Evolutionary conservation across 2,797 vertebrate genomes (phyloP), one percentile per base, ranked within the genome.

Genomic region (Agapornis canus): DNA sequence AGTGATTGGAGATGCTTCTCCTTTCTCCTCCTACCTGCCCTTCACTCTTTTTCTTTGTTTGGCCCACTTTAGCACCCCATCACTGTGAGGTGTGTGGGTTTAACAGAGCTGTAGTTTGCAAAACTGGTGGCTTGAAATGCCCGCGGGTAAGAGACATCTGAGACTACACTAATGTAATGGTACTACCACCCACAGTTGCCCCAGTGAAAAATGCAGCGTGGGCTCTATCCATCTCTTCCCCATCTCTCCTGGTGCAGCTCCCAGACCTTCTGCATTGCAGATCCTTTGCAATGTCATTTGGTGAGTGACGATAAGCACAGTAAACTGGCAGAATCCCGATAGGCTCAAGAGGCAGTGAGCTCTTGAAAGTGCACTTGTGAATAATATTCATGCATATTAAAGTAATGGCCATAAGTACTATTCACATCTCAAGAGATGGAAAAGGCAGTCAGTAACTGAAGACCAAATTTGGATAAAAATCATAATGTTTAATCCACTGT

Each of bases 161-260:
- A 64, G 68, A 10, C 17, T 43, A 23, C 23, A 6, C 40, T 29
- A 26, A n/a, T 0, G 0, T 29, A 26, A 13, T 13, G 20, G 22
- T 32, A 13, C 56, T 59, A 47, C 27, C 35, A 63, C 15, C 6
- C 81, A 18, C 19, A 31, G 32, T 2, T 69, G 37, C 19, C 51
- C 32, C 43, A 71, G 40, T 6, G 60, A 70, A n/a, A 17, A 78
- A n/a, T 8, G 13, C 26, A 64, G 15, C 49, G 17, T 0, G 2
- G 31, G 51, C 27, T 72, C 21, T 0, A 3, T 2, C 18, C 5
- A 0, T 26, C 31, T 71, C 43, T 65, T 90, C 17, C 32, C 8
- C 47, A 25, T 5, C 17, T 72, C 47, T 69, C 65, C 56, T 11
- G 31, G 0, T 13, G 48, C 23, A 35, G n/a, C 9, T 35, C 51